Evolutionary conservation across 2,888 invertebrate species (phyloP), one percentile per base, ranked within the genome.

Genomic region (Melipona beecheii): DNA sequence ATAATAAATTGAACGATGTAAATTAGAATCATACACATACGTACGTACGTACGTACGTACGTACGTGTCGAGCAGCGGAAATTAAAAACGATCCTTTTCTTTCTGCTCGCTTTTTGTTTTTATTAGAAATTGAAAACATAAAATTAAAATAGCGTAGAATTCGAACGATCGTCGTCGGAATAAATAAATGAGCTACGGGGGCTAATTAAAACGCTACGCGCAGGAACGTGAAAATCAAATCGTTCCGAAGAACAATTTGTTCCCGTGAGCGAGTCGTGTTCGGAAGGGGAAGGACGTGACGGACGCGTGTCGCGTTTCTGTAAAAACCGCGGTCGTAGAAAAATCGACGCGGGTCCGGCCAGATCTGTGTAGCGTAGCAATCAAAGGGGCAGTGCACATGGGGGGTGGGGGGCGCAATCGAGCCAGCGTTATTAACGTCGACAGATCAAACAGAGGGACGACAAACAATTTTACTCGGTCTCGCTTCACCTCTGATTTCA

Each of bases 401-500:
- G 60, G 9, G 1, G 9, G 11, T 1, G 43, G 43, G 43, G 43
- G 66, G 58, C 54, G 64, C 69, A 50, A 71, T 60, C 64, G 73
- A 36, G 13, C 36, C 58, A 21, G 36, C 60, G 43, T 82, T 81
- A 83, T 83, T 83, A 83, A 81, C 75, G 62, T 81, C 72, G 75
- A 43, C 71, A 71, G 31, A 52, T 64, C 69, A 81, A 75, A 81
- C 76, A 81, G 62, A 56, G 36, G 56, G 31, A 58, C 66, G 68
- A 72, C 81, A 73, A 81, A 83, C 75, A 76, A 81, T 81, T 81
- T 72, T 19, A 66, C 24, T 24, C 31, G n/a, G 50, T 58, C 65
- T n/a, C 52, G 74, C 69, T 65, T 24, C 54, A n/a, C 36, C 27
- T 50, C 56, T 19, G 71, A 81, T 75, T 83, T 60, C 66, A 71